Conservation (phyloP, 2,113 vertebrate species). For the Hymenochirus boettgeri region DNA sequence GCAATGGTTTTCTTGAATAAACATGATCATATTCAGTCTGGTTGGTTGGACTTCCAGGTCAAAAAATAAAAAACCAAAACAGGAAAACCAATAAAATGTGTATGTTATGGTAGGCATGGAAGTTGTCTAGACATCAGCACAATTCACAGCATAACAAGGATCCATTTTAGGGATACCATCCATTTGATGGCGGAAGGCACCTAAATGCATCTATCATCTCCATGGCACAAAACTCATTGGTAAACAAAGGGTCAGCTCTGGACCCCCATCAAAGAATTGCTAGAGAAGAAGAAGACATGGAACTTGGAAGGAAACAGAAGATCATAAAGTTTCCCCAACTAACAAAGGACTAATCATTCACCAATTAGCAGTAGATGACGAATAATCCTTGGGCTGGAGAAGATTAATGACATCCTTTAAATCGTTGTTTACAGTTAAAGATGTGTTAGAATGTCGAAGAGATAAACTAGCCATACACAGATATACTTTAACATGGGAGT, state of each 20-base stretch:
- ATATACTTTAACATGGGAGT: too few relatives aligned
- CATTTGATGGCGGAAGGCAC: not conserved
- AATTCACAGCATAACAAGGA: not conserved
- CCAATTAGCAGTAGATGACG: not conserved
- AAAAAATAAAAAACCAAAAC: not conserved
- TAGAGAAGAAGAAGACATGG: too few relatives aligned
- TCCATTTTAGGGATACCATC: slow-evolving; percentile 1
- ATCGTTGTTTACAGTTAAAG: too few relatives aligned
- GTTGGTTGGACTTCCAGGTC: not conserved
- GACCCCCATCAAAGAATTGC: not conserved
- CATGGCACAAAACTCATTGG: not conserved
- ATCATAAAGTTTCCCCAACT: not conserved
- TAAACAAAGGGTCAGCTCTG: not conserved
- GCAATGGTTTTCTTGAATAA: not conserved
- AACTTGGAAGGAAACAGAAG: not conserved
- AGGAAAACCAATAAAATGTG: slow-evolving; percentile 2
- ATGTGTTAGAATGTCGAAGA: too few relatives aligned
- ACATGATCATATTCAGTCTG: slow-evolving; percentile 1
- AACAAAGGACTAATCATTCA: not conserved
- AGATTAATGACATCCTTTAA: slow-evolving; percentile 16
- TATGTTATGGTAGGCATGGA: slow-evolving; percentile 1
- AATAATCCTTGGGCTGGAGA: not conserved
- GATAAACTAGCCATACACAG: too few relatives aligned
- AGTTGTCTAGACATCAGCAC: slow-evolving; percentile 12
- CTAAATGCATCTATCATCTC: slow-evolving; percentile 6